Base-by-base conservation (phyloP, 2,888 invertebrate species). In the Synergus laeviventris region DNA sequence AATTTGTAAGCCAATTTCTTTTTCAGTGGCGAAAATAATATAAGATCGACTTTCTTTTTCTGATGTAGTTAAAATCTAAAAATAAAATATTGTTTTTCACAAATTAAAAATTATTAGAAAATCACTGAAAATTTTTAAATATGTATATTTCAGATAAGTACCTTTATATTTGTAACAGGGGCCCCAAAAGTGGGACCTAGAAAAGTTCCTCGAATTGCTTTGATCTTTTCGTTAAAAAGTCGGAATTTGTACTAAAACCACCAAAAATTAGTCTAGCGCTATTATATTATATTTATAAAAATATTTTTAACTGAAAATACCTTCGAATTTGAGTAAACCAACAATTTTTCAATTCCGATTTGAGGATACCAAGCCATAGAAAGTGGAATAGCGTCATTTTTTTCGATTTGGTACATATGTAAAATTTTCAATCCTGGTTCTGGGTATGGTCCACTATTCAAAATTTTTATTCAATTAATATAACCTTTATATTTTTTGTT, bases 181-280 rank as follows among this genome's bases (percentile, higher is more conserved):
- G 92, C 89, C 45, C 94, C 94, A 89, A 93, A 95, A 2, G 94
- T 93, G n/a, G 96, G 95, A 0, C 94, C 95, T 39, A 95, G 91
- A 45, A 93, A 91, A 2, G 95, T 94, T n/a, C 93, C 92, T 77
- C 94, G 91, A n/a, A 94, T 94, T 92, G 94, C 93, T 76, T 93
- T 93, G 0, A 94, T 94, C 2, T 90, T 89, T 74, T 93, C 92
- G 88, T 95, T 94, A 73, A 94, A 89, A 66, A 95, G 90, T 88
- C 95, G 95, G 85, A 94, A 94, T 90, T 96, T 96, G 87, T 92
- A 93, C 83, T 83, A 76, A 73, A 77, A 82, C 62, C 18, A 31
- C 9, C 9, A 24, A 9, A 49, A 56, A 16, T 21, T 4, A 64
- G 42, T 36, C 2, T 42, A 14, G 7, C 4, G 4, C 5, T 31